Percentiles rank a stretch among this genome's conserved stretches.
These are phyloP conservation scores for Muntiacus reevesi DNA, from an alignment of 2,113 vertebrate genomes.

Conservation along the genomic window DNA sequence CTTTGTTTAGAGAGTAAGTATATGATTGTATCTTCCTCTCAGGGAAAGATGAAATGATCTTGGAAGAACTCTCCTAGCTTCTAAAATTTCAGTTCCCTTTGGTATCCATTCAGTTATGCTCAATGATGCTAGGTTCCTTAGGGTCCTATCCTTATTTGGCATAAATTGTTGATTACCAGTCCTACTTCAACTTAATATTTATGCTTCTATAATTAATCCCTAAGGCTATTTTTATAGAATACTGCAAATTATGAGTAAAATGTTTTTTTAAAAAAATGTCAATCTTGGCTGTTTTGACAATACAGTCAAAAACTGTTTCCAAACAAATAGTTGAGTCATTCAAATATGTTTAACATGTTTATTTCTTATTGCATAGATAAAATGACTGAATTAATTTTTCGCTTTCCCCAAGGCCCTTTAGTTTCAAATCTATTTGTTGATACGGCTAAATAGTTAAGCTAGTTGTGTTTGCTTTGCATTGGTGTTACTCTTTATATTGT, in stretches of 20 bases:
- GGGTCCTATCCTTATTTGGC: neutral
- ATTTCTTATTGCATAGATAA: neutral
- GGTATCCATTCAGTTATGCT: neutral
- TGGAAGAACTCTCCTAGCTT: neutral
- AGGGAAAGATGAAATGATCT: neutral
- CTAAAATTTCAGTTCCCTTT: neutral
- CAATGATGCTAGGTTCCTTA: neutral
- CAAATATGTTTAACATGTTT: neutral
- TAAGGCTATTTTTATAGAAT: neutral
- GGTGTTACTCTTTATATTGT: neutral
- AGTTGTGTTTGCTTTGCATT: neutral
- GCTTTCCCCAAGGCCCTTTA: neutral
- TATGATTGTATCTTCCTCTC: neutral
- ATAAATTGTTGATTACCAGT: neutral
- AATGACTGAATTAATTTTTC: neutral
- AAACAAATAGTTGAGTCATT: neutral
- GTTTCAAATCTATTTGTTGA: neutral
- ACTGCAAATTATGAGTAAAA: neutral
- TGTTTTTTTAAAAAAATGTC: neutral
- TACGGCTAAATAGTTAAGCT: neutral
- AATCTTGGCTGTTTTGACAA: constrained; percentile 24
- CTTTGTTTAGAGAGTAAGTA: neutral
- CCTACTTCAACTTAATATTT: neutral
- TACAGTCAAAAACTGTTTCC: constrained; percentile 8
- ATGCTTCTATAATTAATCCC: neutral